phyloP scores from a whole-genome alignment of 2,113 vertebrate genomes.

The Asarcornis scutulata region DNA sequence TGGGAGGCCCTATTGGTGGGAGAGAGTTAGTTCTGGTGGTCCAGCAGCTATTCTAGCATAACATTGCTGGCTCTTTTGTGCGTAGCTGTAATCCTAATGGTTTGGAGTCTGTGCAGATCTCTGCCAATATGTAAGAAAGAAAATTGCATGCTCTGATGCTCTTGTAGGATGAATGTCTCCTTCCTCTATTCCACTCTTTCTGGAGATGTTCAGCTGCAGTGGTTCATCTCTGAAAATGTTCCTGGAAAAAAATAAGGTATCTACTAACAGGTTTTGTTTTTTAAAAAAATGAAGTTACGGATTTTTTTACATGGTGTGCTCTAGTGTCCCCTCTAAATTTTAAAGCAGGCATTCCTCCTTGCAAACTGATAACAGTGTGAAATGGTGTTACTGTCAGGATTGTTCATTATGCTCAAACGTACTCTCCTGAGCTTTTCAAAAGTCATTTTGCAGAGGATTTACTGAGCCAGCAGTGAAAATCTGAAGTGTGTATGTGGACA shows the following conservation, averaged over 20 bases:
- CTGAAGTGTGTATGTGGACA: background rate
- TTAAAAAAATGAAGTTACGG: background rate
- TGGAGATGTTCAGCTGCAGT: background rate
- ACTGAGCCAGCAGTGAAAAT: background rate
- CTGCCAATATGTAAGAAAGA: background rate
- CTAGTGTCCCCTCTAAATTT: background rate
- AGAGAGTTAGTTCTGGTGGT: background rate
- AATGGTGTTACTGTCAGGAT: background rate
- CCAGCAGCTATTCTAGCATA: background rate
- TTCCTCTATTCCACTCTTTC: background rate
- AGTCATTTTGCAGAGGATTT: background rate
- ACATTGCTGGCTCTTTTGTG: background rate
- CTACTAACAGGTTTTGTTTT: background rate
- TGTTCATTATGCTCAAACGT: background rate
- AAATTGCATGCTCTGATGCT: background rate
- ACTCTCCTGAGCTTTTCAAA: background rate
- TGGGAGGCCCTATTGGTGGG: background rate
- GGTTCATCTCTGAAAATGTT: background rate
- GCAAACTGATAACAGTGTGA: background rate
- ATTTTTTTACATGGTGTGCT: background rate
- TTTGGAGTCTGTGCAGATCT: background rate
- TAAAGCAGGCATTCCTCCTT: background rate
- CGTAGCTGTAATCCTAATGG: background rate
- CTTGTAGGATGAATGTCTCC: background rate
- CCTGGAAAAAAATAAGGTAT: background rate